Conservation (phyloP, 2,888 invertebrate species). For the Conomelus anceps region DNA sequence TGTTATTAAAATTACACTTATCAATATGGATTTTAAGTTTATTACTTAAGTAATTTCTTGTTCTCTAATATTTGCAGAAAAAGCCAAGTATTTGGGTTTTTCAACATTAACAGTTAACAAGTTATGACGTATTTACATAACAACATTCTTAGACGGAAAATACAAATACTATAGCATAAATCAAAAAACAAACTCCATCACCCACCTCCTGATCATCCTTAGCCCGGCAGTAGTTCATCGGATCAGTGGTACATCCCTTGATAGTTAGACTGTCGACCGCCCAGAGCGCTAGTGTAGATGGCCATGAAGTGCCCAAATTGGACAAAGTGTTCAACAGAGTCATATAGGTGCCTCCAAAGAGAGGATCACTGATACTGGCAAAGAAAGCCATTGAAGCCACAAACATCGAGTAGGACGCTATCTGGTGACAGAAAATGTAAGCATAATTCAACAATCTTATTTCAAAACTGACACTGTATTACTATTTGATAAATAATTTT, state of each 20-base stretch:
- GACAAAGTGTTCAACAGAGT: slow-evolving; percentile 92
- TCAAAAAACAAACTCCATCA: no score
- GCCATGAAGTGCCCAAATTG: slow-evolving; percentile 98
- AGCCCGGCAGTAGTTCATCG: slow-evolving; percentile 40
- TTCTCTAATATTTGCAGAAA: no score
- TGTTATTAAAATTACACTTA: no score
- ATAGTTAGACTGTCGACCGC: slow-evolving; percentile 83
- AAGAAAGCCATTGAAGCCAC: slow-evolving; percentile 97
- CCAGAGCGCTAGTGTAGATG: slow-evolving; percentile 83
- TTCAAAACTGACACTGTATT: no score
- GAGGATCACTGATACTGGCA: slow-evolving; percentile 92
- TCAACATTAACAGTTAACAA: no score
- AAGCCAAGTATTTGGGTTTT: no score
- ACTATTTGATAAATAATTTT: slow-evolving; percentile 21
- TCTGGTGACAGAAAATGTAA: slow-evolving; percentile 53
- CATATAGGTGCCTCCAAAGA: slow-evolving; percentile 98
- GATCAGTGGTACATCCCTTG: slow-evolving; percentile 58
- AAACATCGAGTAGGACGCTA: slow-evolving; percentile 92
- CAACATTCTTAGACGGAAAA: no score
- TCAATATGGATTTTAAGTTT: no score
- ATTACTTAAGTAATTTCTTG: no score
- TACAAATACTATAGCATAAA: no score
- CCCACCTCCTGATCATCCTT: slow-evolving; percentile 23
- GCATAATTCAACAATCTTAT: no score
- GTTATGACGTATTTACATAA: background rate